A percentile compares a stretch with the other conserved stretches of the same genome.
phyloP scores from a whole-genome alignment of 2,888 invertebrate species.

The Neria commutata region DNA sequence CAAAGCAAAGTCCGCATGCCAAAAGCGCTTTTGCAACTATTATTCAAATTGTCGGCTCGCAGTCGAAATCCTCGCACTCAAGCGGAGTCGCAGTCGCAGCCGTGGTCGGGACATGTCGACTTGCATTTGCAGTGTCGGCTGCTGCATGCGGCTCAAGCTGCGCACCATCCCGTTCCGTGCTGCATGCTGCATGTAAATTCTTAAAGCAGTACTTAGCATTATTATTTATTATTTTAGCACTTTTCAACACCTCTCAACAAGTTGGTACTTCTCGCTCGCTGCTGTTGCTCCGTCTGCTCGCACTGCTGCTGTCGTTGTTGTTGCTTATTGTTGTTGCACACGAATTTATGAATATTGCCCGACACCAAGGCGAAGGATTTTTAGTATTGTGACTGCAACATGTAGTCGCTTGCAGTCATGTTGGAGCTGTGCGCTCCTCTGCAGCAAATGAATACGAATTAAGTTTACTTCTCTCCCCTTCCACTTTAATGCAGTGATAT shows the following conservation, averaged over 20 bases:
- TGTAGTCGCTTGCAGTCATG: slow-evolving; percentile 2
- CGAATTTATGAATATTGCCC: slow-evolving; percentile 52
- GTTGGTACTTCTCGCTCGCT: slow-evolving; percentile 36
- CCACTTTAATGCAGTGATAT: too few relatives aligned
- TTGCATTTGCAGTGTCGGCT: neutral
- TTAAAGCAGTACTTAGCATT: slow-evolving; percentile 57
- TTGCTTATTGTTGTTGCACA: slow-evolving; percentile 35
- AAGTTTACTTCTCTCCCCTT: too few relatives aligned
- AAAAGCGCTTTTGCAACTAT: slow-evolving; percentile 41
- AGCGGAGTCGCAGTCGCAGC: neutral
- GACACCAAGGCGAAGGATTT: slow-evolving; percentile 46
- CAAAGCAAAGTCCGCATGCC: slow-evolving; percentile 47
- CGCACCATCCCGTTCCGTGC: too few relatives aligned
- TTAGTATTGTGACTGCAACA: slow-evolving; percentile 41
- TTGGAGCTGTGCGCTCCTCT: slow-evolving; percentile 17
- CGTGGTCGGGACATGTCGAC: neutral
- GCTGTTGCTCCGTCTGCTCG: too few relatives aligned
- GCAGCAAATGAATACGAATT: neutral
- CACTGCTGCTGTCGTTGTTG: slow-evolving; percentile 34
- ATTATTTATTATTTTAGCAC: slow-evolving; percentile 59
- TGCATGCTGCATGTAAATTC: slow-evolving; percentile 53
- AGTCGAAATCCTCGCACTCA: slow-evolving; percentile 45
- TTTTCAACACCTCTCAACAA: slow-evolving; percentile 58
- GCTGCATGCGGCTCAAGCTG: neutral
- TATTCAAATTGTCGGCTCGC: slow-evolving; percentile 45